phyloP scores from a whole-genome alignment of 2,797 vertebrate genomes.

The Nyctibius grandis region DNA sequence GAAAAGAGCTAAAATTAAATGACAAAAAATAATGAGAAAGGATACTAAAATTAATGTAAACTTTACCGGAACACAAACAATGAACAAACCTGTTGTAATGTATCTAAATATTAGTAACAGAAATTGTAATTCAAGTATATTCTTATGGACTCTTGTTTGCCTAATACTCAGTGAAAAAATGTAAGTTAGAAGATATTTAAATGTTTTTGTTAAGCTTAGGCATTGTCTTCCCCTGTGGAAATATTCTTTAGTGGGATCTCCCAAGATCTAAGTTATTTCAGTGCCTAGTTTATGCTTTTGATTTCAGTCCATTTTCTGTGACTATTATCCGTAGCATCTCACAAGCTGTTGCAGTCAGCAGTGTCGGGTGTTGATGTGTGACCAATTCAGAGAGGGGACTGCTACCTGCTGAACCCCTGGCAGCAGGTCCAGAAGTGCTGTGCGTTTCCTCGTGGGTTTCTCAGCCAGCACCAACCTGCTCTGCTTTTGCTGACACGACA shows the following conservation, averaged over 20 bases:
- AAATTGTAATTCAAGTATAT: neutral
- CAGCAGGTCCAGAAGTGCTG: neutral
- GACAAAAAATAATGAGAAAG: neutral
- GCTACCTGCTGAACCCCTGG: neutral
- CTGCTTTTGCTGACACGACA: neutral
- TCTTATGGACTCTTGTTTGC: neutral
- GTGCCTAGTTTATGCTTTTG: neutral
- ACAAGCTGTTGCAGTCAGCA: rapidly evolving
- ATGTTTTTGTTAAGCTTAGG: neutral
- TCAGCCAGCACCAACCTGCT: neutral
- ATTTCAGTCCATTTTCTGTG: neutral
- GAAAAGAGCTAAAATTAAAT: neutral
- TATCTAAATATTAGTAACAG: neutral
- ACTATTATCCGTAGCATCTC: neutral
- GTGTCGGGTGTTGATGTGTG: rapidly evolving
- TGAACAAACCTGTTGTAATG: neutral
- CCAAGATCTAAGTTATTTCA: neutral
- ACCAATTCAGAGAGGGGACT: rapidly evolving
- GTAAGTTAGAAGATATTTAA: neutral
- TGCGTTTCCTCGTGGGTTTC: rapidly evolving
- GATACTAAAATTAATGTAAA: neutral
- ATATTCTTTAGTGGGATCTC: neutral
- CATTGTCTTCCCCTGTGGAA: neutral
- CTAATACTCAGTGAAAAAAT: neutral
- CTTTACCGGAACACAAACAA: neutral